A percentile compares a stretch with the other conserved stretches of the same genome.
Conservation (phyloP, 2,113 vertebrate genomes). For the Rhinogobius similis region DNA sequence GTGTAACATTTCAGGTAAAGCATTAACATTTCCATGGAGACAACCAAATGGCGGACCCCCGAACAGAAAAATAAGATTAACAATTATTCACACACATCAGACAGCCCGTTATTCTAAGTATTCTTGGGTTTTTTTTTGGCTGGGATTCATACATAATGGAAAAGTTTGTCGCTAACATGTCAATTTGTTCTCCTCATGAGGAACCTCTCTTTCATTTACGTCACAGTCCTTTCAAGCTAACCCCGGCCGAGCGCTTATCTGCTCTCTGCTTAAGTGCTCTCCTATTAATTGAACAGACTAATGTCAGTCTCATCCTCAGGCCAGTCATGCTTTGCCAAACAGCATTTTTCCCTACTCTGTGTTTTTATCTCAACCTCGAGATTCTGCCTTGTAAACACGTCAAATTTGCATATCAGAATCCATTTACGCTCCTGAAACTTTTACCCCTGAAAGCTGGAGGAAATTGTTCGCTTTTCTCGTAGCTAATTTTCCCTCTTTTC, state of each 20-base stretch:
- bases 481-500: not conserved
- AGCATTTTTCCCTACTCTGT: not conserved
- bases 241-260: not conserved
- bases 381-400: slow-evolving; percentile 6
- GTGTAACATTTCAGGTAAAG: too few species aligned
- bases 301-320: not conserved
- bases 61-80: too few species aligned
- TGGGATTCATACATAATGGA: too few species aligned
- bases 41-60: too few species aligned
- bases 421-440: not conserved
- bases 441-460: not conserved
- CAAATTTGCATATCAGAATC: not conserved
- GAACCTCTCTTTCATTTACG: not conserved
- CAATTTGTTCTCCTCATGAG: not conserved
- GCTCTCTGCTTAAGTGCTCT: slow-evolving; percentile 2
- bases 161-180: not conserved
- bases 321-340: not conserved
- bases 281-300: slow-evolving; percentile 1
- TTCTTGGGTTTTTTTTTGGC: too few species aligned
- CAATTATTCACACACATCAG: too few species aligned
- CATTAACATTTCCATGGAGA: too few species aligned
- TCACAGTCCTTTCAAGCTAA: not conserved
- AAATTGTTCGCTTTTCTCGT: not conserved
- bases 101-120: too few species aligned
- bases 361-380: not conserved